Percentiles rank a stretch among this genome's conserved stretches.
Evolutionary conservation across 2,797 vertebrate species (phyloP).

Genomic region (Argyrosomus regius): DNA sequence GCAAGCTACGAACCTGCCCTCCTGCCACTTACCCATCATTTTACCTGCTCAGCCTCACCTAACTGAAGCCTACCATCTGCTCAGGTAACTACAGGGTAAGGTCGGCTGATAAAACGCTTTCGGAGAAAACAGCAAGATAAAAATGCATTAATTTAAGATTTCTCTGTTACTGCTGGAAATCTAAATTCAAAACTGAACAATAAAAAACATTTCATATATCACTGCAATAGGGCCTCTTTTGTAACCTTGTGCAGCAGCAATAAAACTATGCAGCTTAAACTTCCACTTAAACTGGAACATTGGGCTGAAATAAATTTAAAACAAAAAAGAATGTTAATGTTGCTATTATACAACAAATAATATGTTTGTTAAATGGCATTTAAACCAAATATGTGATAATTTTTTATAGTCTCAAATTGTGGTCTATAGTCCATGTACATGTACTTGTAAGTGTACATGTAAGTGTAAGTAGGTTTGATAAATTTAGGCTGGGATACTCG

Average conservation of each 20-base stretch:
- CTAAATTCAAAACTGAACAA: not conserved
- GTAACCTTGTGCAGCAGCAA: not conserved
- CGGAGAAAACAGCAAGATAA: not conserved
- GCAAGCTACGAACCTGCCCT: not conserved
- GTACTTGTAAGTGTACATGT: not conserved
- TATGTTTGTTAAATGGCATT: not conserved
- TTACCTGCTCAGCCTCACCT: not conserved
- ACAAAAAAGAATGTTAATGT: not conserved
- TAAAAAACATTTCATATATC: not conserved
- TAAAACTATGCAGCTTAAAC: not conserved
- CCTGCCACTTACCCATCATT: not conserved
- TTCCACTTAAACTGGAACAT: not conserved
- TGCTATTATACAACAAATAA: not conserved
- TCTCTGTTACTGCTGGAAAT: not conserved
- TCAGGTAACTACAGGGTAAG: constrained; percentile 1
- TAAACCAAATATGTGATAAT: not conserved
- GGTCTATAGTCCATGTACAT: not conserved
- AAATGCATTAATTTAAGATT: not conserved
- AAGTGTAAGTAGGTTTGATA: not conserved
- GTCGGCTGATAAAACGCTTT: no score
- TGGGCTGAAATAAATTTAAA: not conserved
- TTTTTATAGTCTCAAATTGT: not conserved
- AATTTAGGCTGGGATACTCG: not conserved
- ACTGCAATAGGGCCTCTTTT: not conserved
- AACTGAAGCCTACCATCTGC: not conserved